Evolutionary conservation across 2,113 vertebrate species (phyloP).

Genomic region (Indicator indicator): DNA sequence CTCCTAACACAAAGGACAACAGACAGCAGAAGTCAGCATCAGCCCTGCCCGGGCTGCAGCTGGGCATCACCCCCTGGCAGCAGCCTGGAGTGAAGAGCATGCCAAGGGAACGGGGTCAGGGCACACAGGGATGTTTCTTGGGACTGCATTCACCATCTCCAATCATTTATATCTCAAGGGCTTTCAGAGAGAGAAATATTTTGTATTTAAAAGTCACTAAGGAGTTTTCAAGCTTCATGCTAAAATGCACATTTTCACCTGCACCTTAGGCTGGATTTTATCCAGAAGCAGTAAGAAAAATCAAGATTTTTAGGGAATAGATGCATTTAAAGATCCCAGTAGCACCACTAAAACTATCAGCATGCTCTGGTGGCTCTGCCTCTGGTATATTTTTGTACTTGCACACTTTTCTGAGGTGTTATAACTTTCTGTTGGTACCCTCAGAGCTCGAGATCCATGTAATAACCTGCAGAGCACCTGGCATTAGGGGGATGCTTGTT

Average conservation of each 20-base stretch:
- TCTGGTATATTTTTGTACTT: background rate
- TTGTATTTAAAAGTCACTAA: background rate
- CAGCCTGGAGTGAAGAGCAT: background rate
- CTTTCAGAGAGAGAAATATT: background rate
- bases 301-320: background rate
- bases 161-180: background rate
- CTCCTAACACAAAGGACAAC: background rate
- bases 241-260: background rate
- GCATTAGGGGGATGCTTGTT: background rate
- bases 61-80: background rate
- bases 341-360: background rate
- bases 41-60: background rate
- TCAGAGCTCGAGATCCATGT: background rate
- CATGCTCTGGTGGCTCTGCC: background rate
- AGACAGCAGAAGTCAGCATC: background rate
- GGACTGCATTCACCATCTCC: background rate
- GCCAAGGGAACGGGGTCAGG: background rate
- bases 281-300: background rate
- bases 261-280: background rate
- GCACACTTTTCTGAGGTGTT: background rate
- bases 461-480: background rate
- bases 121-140: background rate
- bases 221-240: background rate
- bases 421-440: background rate
- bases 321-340: background rate